Evolutionary conservation across 2,797 vertebrate species (phyloP).

Genomic region (Neostethus bicornis): DNA sequence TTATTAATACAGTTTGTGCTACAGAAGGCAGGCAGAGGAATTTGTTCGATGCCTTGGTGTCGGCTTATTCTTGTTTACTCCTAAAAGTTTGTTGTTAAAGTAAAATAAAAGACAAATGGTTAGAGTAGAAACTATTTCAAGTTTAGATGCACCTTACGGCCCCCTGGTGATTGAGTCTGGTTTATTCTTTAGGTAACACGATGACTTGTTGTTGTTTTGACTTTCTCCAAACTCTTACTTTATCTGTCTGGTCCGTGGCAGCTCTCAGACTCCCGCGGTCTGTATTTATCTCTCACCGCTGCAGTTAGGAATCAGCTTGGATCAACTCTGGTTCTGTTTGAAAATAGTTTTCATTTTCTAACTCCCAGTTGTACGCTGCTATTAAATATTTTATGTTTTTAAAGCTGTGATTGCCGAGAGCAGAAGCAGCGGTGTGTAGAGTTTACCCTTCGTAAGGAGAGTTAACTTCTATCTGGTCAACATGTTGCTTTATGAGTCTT

Average conservation of each 20-base stretch:
- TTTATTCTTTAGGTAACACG: neutral
- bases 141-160: neutral
- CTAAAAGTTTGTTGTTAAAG: no score
- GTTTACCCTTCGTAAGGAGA: no score
- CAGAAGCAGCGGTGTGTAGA: no score
- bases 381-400: neutral
- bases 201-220: neutral
- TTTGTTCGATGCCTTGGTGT: no score
- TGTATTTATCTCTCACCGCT: neutral
- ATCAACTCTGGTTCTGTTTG: neutral
- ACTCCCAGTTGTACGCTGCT: no score
- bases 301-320: neutral
- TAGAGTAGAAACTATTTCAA: neutral
- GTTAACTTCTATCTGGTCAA: neutral
- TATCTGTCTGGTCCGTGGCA: neutral
- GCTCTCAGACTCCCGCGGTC: neutral
- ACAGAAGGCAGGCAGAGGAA: no score
- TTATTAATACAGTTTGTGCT: no score
- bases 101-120: no score
- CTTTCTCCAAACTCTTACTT: neutral
- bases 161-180: neutral
- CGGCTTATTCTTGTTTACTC: no score
- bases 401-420: neutral
- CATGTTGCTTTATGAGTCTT: no score
- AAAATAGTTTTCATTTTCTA: neutral